Evolutionary conservation across 2,797 vertebrate species (phyloP).

Genomic region (Gymnodraco acuticeps): DNA sequence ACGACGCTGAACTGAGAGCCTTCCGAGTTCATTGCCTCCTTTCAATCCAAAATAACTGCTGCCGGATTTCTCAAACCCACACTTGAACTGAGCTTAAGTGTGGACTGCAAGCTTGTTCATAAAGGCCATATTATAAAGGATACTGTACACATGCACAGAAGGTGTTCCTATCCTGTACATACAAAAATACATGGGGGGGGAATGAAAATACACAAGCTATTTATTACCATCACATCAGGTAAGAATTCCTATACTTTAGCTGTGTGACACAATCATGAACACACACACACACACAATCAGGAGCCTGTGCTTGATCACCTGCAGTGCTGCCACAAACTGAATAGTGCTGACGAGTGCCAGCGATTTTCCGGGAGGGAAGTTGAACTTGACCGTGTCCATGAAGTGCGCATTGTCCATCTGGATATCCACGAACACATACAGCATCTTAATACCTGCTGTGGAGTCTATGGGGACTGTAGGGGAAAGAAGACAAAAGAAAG

Average conservation of each 20-base stretch:
- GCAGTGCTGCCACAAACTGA: slow-evolving; percentile 95
- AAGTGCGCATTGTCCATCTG: slow-evolving; percentile 95
- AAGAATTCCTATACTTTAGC: background rate
- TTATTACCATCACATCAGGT: slow-evolving; percentile 2
- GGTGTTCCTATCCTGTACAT: slow-evolving; percentile 13
- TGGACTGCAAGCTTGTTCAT: slow-evolving; percentile 39
- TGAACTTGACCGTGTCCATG: slow-evolving; percentile 93
- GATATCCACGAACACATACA: slow-evolving; percentile 98
- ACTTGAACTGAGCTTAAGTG: slow-evolving; percentile 66
- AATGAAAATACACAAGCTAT: slow-evolving; percentile 17
- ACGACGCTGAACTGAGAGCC: slow-evolving; percentile 60
- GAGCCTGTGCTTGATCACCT: slow-evolving; percentile 84
- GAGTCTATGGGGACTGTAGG: slow-evolving; percentile 93
- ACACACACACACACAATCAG: slow-evolving; percentile 5
- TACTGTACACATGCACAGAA: slow-evolving; percentile 14
- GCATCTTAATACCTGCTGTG: slow-evolving; percentile 91
- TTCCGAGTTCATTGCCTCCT: slow-evolving; percentile 69
- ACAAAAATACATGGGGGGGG: slow-evolving; percentile 18
- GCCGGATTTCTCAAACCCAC: slow-evolving; percentile 72
- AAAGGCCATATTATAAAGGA: slow-evolving; percentile 31
- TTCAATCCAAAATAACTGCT: slow-evolving; percentile 82
- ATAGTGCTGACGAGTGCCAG: slow-evolving; percentile 97
- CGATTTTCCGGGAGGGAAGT: slow-evolving; percentile 86
- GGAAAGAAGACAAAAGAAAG: slow-evolving; percentile 54
- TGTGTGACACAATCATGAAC: background rate